Base-by-base conservation (phyloP, 2,797 vertebrate genomes). In the Myotis vivesi region DNA sequence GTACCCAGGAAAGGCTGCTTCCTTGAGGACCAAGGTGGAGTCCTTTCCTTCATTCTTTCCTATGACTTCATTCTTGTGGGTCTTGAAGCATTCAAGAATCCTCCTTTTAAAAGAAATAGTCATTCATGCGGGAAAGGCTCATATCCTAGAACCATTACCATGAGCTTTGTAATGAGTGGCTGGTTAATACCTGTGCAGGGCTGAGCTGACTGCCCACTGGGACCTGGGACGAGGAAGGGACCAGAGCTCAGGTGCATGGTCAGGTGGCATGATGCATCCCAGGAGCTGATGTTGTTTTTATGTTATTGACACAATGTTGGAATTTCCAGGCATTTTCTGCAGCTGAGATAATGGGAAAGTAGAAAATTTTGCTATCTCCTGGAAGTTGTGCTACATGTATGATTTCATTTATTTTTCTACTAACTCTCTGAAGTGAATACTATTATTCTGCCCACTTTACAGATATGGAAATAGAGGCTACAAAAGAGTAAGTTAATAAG, bases 311-410 rank as follows among this genome's bases (percentile, higher is more conserved):
- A 12, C 5, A 41, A 3, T 10, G 1, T 30, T 69, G 19, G 84
- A 36, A 88, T 49, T 72, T 81, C 69, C 25, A 69, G 75, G 55
- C 7, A n/a, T 59, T 93, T 81, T 55, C 82, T 90, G 17, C 5
- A 33, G 44, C 9, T 8, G 53, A 53, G 66, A 41, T 4, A 44
- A 1, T 13, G 30, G 46, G 57, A 51, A 79, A 86, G 44, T 33
- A 41, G 62, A 90, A 72, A 51, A 5, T 28, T 33, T n/a, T 82
- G 36, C 12, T 90, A 86, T 69, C 59, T 53, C 19, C 41, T 66
- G n/a, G 88, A 87, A 69, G 55, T 13, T 22, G 15, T 73, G 73
- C 19, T 49, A 2, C 13, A 28, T 15, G 16, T 28, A 38, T 11
- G 16, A 33, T 33, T 49, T n/a, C 20, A 64, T 38, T 77, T 51